Percentiles rank a stretch among this genome's conserved stretches.
Conservation (phyloP, 35 echinoderm and acorn worm genomes). For the Apostichopus japonicus region DNA sequence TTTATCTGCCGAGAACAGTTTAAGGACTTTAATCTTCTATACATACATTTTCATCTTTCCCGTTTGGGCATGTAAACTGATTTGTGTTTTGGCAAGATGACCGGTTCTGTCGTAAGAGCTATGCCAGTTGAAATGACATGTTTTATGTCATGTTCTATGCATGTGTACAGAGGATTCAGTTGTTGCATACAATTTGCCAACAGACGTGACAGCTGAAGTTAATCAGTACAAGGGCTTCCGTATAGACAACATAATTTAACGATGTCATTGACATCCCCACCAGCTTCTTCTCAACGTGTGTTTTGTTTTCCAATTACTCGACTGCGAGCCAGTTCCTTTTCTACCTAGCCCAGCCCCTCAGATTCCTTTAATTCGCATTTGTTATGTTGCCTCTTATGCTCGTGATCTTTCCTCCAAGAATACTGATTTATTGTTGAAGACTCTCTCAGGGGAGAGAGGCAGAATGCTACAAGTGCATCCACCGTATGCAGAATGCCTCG, state of each 20-base stretch:
- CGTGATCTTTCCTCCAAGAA: neutral
- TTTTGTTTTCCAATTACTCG: constrained; percentile 30
- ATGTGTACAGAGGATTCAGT: no score
- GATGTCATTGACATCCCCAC: constrained; percentile 24
- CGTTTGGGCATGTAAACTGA: no score
- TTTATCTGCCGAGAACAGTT: no score
- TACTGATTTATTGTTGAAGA: constrained; percentile 38
- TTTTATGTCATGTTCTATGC: no score
- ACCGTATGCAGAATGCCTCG: neutral
- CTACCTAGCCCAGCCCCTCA: constrained; percentile 17
- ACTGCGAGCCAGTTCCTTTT: neutral
- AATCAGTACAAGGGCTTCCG: neutral
- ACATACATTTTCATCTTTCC: no score
- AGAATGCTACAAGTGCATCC: constrained; percentile 45
- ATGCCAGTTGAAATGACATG: no score
- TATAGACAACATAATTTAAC: neutral
- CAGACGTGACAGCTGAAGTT: neutral
- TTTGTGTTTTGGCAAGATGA: no score
- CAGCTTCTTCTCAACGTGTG: neutral
- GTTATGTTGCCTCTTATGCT: neutral
- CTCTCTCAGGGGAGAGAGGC: constrained; percentile 18
- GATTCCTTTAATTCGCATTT: constrained; percentile 43
- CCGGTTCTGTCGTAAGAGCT: no score
- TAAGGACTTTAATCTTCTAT: no score
- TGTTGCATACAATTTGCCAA: neutral